Percentiles rank a stretch among this genome's conserved stretches.
Conservation (phyloP, 2,888 invertebrate species). For the Chaitophorus viminalis region DNA sequence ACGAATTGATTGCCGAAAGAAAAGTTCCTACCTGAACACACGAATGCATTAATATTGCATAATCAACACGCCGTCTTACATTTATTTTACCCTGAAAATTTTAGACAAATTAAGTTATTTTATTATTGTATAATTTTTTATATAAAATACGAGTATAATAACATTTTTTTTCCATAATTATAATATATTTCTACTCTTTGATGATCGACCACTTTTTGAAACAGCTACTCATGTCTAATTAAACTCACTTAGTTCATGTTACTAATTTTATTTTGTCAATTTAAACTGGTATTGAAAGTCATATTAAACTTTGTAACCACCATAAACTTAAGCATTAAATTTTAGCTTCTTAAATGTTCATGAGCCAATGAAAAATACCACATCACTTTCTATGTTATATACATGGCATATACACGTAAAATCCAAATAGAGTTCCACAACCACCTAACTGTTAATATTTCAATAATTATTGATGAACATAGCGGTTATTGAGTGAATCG, state of each 20-base stretch:
- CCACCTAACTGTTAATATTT: not conserved
- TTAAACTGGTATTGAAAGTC: not conserved
- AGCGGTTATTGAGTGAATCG: too few relatives aligned
- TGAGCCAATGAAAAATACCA: not conserved
- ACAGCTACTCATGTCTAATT: not conserved
- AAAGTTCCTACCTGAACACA: not conserved
- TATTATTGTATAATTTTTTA: too few relatives aligned
- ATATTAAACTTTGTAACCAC: not conserved
- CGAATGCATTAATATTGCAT: not conserved
- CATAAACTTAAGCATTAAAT: not conserved
- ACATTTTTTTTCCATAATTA: too few relatives aligned
- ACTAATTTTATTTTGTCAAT: not conserved
- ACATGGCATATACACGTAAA: not conserved
- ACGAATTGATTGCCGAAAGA: too few relatives aligned
- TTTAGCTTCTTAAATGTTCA: not conserved
- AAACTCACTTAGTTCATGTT: not conserved
- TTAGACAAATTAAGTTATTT: too few relatives aligned
- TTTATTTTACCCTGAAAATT: too few relatives aligned
- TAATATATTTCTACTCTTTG: not conserved
- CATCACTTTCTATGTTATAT: not conserved
- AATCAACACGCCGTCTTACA: not conserved
- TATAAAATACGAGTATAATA: too few relatives aligned
- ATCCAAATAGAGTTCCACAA: not conserved
- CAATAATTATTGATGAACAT: not conserved
- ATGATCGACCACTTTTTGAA: not conserved